Percentiles rank a stretch among this genome's conserved stretches.
Conservation (phyloP, 2,888 invertebrate species). For the Iphiclides podalirius region DNA sequence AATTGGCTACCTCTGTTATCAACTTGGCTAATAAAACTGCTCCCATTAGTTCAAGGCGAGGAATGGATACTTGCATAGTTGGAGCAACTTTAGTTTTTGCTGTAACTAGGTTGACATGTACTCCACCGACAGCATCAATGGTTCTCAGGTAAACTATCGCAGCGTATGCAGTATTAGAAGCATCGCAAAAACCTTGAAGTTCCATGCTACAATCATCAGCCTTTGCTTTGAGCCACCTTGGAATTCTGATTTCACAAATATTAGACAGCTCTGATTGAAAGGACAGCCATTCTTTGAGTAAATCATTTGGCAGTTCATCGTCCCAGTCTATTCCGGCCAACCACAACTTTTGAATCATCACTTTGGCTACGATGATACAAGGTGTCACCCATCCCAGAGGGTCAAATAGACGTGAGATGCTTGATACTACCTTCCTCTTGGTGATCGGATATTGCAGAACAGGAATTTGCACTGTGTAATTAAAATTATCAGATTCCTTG, state of each 20-base stretch:
- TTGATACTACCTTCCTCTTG: background rate
- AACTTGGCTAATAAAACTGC: conserved; percentile 25
- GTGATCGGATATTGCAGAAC: background rate
- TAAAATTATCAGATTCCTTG: background rate
- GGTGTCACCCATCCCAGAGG: background rate
- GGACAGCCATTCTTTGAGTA: too few species aligned
- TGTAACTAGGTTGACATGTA: conserved; percentile 22
- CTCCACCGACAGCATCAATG: background rate
- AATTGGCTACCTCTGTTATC: conserved; percentile 20
- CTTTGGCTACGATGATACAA: background rate
- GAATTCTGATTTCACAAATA: too few species aligned
- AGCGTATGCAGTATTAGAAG: conserved; percentile 22
- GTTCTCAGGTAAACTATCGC: conserved; percentile 28
- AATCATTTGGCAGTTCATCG: background rate
- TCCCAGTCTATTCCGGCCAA: background rate
- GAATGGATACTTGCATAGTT: conserved; percentile 28
- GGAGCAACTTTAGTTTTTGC: conserved; percentile 31
- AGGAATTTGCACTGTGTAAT: background rate
- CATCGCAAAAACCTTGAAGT: conserved; percentile 30
- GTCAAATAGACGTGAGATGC: background rate
- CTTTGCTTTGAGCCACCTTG: background rate
- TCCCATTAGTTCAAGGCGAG: conserved; percentile 30
- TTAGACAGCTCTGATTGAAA: too few species aligned
- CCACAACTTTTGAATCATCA: background rate
- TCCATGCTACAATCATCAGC: conserved; percentile 5